Evolutionary conservation across 2,888 invertebrate genomes (phyloP), one percentile per base, ranked within the genome.

Genomic region (Caradrina kadenii): DNA sequence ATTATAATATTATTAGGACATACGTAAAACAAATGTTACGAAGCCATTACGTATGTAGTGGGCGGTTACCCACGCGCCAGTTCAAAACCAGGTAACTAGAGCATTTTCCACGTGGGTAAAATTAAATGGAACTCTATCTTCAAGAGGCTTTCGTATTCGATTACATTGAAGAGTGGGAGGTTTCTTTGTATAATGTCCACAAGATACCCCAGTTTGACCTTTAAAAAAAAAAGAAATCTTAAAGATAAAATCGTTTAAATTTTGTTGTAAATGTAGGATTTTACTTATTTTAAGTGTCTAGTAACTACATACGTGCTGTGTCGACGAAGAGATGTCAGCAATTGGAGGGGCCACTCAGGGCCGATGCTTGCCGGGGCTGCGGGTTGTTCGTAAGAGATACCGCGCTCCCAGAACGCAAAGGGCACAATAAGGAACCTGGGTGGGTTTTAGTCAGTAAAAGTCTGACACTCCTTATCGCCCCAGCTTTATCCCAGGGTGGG

Each of bases 41-140:
- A 53, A 61, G 19, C 21, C 21, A 26, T 48, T 21, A 19, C 26
- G 0, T 55, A 22, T 6, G 45, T 45, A 53, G 73, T 66, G 63
- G 63, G 65, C 45, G 69, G 50, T 31, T 61, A 31, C 64, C 69
- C 54, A 58, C 69, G 50, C 19, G 11, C 11, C 45, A 21, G 15
- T 35, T 15, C 35, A 54, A 26, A 22, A 2, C 10, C 31, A 49
- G 22, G 45, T 62, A 63, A 60, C 64, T 21, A 52, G 49, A 61
- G 60, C 19, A 54, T 63, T 61, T 69, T 63, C 69, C 45, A 52
- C 50, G 19, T 22, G 10, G 13, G 22, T n/a, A 42, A 61, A 66
- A 74, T 79, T 45, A 45, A 65, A 77, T 73, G 21, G 13, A 77
- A 50, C 50, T 61, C 39, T 31, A 39, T 54, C 64, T 60, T 42